Evolutionary conservation across 2,797 vertebrate genomes (phyloP), one percentile per base, ranked within the genome.

Genomic region (Notoglanidium macrostoma): DNA sequence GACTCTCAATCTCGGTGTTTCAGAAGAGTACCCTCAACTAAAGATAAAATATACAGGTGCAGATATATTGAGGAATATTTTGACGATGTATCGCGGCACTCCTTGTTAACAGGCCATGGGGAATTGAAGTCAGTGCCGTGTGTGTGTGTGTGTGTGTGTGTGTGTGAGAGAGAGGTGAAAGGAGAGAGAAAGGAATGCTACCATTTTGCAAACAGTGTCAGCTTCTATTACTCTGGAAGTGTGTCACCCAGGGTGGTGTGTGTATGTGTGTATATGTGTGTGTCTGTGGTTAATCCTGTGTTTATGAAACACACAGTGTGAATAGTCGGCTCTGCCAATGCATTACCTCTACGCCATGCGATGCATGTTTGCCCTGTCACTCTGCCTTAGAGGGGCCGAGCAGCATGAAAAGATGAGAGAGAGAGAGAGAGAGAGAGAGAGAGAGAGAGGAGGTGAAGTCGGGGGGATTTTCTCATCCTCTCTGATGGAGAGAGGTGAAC

Each of bases 221-320:
- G 87, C 77, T 90, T 91, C 51, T 86, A 84, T 89, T 91, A 87
- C 65, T 15, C 29, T 49, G 17, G 63, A 87, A 87, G 82, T 80
- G 86, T 81, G 82, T 90, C 80, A 76, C 63, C 59, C 65, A 81
- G 84, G 85, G 85, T 89, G 84, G n/a, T 82, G 88, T 89, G 84
- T 85, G 85, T 67, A 72, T 85, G 76, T 49, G 67, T 87, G 59
- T 80, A 17, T 46, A n/a, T 32, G 74, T 79, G 49, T 78, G 85
- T 87, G 78, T 61, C 4, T 59, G 55, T 40, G 78, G 89, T 90
- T 91, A 92, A 92, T 89, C 90, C 89, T 65, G 26, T 91, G 91
- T 89, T 91, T 90, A 92, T 90, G 85, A 92, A 92, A 92, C 90
- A 89, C 90, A 49, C 51, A 70, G 86, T 76, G 80, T 89, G 89